Evolutionary conservation across 2,888 invertebrate species (phyloP).

Genomic region (Zhuqinia jingwanae): DNA sequence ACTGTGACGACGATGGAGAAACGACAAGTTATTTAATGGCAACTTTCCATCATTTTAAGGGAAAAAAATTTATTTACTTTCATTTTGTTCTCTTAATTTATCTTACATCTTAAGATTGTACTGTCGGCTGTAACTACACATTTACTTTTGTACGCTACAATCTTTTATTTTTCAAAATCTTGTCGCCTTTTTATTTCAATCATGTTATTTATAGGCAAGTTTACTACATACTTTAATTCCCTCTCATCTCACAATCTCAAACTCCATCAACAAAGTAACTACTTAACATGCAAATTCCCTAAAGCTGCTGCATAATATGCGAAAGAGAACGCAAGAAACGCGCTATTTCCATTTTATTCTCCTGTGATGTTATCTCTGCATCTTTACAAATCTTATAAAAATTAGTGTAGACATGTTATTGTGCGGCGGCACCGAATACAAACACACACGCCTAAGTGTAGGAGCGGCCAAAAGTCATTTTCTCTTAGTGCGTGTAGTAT

Average conservation of each 20-base stretch:
- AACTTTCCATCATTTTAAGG: neutral
- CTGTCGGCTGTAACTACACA: neutral
- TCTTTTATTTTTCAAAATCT: too few relatives aligned
- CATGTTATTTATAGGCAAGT: neutral
- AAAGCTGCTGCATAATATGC: too few relatives aligned
- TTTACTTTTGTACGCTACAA: neutral
- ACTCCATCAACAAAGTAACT: too few relatives aligned
- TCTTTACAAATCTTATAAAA: neutral
- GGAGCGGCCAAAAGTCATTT: neutral
- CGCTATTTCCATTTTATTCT: too few relatives aligned
- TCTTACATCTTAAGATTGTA: neutral
- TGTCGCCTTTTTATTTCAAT: neutral
- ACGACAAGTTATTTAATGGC: conserved; percentile 1
- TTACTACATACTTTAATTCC: neutral
- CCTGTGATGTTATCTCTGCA: conserved; percentile 1
- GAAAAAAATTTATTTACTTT: neutral
- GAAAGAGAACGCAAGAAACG: too few relatives aligned
- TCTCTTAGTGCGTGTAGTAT: neutral
- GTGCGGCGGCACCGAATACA: conserved; percentile 14
- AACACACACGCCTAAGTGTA: too few relatives aligned
- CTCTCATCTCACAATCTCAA: too few relatives aligned
- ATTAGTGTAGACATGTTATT: conserved; percentile 24
- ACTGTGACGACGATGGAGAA: neutral
- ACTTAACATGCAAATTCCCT: neutral
- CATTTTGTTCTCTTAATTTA: neutral